Percentiles rank a stretch among this genome's conserved stretches.
Conservation (phyloP, 1,140 invertebrate species). For the Mycetomoellerius zeteki region DNA sequence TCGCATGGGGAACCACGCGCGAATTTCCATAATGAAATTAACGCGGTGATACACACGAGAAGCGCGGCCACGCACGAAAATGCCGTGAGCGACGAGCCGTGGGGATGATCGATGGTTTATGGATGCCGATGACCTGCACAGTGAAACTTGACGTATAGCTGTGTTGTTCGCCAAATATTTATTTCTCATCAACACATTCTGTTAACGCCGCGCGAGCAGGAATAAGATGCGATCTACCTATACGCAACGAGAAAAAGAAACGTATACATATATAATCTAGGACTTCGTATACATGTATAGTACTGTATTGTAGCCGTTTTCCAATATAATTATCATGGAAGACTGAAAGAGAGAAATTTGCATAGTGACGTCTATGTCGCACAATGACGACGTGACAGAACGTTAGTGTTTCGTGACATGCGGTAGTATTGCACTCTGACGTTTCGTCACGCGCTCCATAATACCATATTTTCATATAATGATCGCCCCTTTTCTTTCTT, state of each 20-base stretch:
- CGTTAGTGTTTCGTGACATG: constrained; percentile 20
- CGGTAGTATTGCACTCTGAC: constrained; percentile 4
- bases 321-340: not conserved
- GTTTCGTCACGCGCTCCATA: not conserved
- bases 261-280: not conserved
- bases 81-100: constrained; percentile 24
- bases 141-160: not conserved
- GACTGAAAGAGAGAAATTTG: not conserved
- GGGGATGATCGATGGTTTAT: constrained; percentile 47
- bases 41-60: constrained; percentile 32
- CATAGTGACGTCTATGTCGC: not conserved
- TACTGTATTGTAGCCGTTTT: not conserved
- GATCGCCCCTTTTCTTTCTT: not conserved
- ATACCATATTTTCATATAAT: constrained; percentile 51
- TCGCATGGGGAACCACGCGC: constrained; percentile 14
- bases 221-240: not conserved
- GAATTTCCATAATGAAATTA: constrained; percentile 65
- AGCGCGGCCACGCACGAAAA: constrained; percentile 17
- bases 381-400: not conserved
- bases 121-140: constrained; percentile 30
- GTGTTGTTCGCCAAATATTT: constrained; percentile 4
- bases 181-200: constrained; percentile 25
- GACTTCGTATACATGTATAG: no score
- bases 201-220: constrained; percentile 26
- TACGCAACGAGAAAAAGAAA: not conserved